phyloP scores from a whole-genome alignment of 1,140 invertebrate species.

The Brachionus koreanus region DNA sequence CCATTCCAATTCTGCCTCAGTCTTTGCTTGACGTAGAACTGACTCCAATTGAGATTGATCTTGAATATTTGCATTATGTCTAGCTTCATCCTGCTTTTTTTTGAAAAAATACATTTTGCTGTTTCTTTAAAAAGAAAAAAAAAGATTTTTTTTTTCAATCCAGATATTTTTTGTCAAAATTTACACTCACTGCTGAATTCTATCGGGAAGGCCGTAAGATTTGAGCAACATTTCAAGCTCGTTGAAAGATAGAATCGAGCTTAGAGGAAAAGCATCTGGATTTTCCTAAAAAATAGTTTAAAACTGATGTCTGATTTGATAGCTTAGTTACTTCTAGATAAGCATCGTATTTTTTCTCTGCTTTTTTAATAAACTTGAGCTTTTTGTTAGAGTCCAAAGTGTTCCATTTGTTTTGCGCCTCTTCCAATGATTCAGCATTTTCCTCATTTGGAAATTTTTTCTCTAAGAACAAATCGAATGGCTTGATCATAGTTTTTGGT shows the following conservation, averaged over 20 bases:
- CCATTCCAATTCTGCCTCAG: not conserved
- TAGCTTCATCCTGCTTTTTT: not conserved
- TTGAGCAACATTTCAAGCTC: constrained; percentile 11
- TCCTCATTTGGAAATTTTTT: constrained; percentile 40
- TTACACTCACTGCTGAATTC: not conserved
- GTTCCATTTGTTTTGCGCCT: not conserved
- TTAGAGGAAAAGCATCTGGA: not conserved
- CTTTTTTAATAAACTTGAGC: constrained; percentile 25
- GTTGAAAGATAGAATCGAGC: not conserved
- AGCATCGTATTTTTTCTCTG: constrained; percentile 11
- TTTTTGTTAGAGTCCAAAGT: not conserved
- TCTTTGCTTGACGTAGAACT: not conserved
- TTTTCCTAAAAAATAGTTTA: not conserved
- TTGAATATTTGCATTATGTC: not conserved
- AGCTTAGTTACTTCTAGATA: not conserved
- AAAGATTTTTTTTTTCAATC: not conserved
- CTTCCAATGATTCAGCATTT: constrained; percentile 17
- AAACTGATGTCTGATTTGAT: not conserved
- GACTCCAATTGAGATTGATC: not conserved
- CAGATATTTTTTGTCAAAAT: not conserved
- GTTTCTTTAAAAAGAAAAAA: not conserved
- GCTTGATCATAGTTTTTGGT: not conserved
- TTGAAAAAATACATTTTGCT: constrained; percentile 27
- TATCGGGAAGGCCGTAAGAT: not conserved
- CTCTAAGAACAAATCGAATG: not conserved